Percentiles rank a stretch among this genome's conserved stretches.
These are phyloP conservation scores for Chorisops tibialis DNA, from an alignment of 2,888 invertebrate genomes.

Conservation along the genomic window DNA sequence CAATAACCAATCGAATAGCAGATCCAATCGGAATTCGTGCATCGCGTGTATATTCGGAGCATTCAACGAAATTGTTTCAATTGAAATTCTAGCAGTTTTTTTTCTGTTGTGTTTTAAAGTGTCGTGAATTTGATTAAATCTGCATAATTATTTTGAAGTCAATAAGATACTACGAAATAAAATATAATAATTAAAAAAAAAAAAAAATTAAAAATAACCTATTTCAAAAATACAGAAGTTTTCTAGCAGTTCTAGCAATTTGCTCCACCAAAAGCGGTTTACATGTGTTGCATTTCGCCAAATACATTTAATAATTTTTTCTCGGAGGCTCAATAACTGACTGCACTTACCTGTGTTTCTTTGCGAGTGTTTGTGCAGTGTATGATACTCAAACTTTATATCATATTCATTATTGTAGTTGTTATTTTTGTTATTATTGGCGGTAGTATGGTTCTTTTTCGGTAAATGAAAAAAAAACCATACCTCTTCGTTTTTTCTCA, in stretches of 20 bases:
- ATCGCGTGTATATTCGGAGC: background rate
- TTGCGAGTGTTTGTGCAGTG: no score
- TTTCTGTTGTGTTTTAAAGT: no score
- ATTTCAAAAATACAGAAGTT: background rate
- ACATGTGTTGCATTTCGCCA: no score
- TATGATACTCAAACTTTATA: no score
- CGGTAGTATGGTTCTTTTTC: constrained; percentile 13
- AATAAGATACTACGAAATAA: no score
- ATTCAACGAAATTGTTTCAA: background rate
- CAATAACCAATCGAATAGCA: constrained; percentile 29
- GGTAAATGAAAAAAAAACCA: background rate
- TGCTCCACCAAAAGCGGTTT: constrained; percentile 5
- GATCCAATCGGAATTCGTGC: constrained; percentile 20
- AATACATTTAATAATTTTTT: no score
- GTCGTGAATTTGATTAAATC: no score
- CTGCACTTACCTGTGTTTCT: no score
- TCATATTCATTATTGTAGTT: constrained; percentile 15
- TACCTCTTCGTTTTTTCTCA: background rate
- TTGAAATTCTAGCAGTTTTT: constrained; percentile 19
- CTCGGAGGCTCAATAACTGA: no score
- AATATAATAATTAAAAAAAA: no score
- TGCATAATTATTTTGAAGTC: no score
- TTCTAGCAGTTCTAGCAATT: constrained; percentile 13
- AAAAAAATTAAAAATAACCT: no score
- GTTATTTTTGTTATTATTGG: constrained; percentile 23